These are phyloP conservation scores for Pogona vitticeps DNA, from an alignment of 2,113 vertebrate species.

Conservation along the genomic window DNA sequence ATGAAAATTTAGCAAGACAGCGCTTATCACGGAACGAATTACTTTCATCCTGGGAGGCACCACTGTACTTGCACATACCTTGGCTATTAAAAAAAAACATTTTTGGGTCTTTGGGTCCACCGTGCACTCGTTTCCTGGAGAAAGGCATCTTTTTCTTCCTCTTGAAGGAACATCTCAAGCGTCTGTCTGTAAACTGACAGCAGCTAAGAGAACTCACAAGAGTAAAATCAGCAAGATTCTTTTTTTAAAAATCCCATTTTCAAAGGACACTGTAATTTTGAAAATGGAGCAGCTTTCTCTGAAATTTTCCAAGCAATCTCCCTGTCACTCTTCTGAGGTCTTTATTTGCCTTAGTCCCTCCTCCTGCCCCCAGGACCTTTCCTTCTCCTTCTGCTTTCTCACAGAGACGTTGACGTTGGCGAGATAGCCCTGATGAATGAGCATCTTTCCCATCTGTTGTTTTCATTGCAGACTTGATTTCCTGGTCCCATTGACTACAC, in stretches of 20 bases:
- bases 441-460: not conserved
- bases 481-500: too few relatives aligned
- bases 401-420: not conserved
- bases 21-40: too few relatives aligned
- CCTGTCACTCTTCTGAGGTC: too few relatives aligned
- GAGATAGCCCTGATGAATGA: not conserved
- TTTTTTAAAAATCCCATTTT: not conserved
- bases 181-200: not conserved
- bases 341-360: not conserved
- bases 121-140: too few relatives aligned
- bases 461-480: not conserved
- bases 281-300: not conserved
- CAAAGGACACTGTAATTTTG: conserved; percentile 4
- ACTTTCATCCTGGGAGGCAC: too few relatives aligned
- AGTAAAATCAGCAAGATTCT: not conserved
- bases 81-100: too few relatives aligned
- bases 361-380: not conserved
- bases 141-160: not conserved
- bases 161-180: not conserved
- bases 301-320: not conserved
- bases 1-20: too few relatives aligned
- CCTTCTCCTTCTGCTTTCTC: not conserved
- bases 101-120: not conserved
- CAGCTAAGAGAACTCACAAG: not conserved
- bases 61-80: too few relatives aligned